A percentile compares a stretch with the other conserved stretches of the same genome.
phyloP scores from a whole-genome alignment of 2,797 vertebrate genomes.

The Neoniphon sammara region DNA sequence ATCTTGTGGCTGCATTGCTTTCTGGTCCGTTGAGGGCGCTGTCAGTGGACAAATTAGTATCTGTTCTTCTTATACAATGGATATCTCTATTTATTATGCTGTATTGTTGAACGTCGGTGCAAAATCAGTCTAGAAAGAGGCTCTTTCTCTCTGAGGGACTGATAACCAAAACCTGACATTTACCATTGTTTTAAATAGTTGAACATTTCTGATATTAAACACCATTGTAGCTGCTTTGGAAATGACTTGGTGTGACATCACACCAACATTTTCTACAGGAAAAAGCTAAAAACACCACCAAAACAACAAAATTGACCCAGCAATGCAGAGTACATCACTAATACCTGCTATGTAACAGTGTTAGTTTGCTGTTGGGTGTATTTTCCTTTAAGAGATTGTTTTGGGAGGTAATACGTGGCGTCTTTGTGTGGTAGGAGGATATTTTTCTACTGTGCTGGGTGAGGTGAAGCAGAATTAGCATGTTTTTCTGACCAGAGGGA shows the following conservation, averaged over 20 bases:
- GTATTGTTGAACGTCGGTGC: background rate
- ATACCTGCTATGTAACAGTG: too few species aligned
- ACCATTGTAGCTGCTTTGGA: too few species aligned
- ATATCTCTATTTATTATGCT: background rate
- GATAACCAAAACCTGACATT: too few species aligned
- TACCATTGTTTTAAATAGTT: too few species aligned
- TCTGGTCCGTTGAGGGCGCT: conserved; percentile 10
- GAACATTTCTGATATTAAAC: too few species aligned
- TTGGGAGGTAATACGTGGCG: background rate
- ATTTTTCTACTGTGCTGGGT: conserved; percentile 32
- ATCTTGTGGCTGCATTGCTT: background rate
- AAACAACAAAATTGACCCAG: conserved; percentile 25
- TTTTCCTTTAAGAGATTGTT: background rate
- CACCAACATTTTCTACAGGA: background rate
- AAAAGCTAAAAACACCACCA: background rate
- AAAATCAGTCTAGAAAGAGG: conserved; percentile 21
- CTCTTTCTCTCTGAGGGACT: background rate
- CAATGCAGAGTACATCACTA: too few species aligned
- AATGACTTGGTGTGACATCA: too few species aligned
- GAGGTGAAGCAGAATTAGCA: conserved; percentile 59
- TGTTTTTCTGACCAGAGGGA: conserved; percentile 55
- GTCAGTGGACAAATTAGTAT: background rate
- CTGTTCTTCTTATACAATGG: background rate
- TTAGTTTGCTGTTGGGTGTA: too few species aligned
- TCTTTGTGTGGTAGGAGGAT: background rate